Percentiles rank a stretch among this genome's conserved stretches.
phyloP scores from a whole-genome alignment of 2,797 vertebrate species.

The Epinephelus malabaricus region DNA sequence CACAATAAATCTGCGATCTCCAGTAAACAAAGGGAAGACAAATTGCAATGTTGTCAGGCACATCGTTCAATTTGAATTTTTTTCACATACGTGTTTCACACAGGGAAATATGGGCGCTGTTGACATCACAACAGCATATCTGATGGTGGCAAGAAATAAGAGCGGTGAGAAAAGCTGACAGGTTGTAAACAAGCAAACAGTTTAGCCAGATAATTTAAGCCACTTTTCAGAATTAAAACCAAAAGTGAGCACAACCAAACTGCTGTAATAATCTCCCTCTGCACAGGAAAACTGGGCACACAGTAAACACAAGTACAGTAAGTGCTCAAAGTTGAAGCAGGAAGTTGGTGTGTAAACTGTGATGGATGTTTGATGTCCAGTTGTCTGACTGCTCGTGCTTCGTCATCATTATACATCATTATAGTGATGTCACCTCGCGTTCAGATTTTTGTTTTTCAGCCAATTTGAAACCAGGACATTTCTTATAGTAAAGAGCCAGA shows the following conservation, averaged over 20 bases:
- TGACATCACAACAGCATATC: neutral
- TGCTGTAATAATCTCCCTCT: neutral
- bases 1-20: conserved; percentile 35
- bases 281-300: neutral
- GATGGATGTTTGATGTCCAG: neutral
- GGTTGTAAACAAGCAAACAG: neutral
- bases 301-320: neutral
- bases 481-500: too few relatives aligned
- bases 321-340: neutral
- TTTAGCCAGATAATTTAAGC: neutral
- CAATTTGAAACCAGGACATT: too few relatives aligned
- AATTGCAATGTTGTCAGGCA: conserved; percentile 17
- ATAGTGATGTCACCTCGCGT: neutral
- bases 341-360: neutral
- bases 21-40: conserved; percentile 41
- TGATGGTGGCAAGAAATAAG: neutral
- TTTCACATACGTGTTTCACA: neutral
- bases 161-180: neutral
- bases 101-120: neutral
- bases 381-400: neutral
- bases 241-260: neutral
- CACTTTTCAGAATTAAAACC: neutral
- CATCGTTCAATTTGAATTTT: conserved; percentile 12
- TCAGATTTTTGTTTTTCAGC: too few relatives aligned
- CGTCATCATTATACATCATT: neutral